A percentile compares a stretch with the other conserved stretches of the same genome.
Evolutionary conservation across 2,113 vertebrate species (phyloP).

Genomic region (Mesitornis unicolor): DNA sequence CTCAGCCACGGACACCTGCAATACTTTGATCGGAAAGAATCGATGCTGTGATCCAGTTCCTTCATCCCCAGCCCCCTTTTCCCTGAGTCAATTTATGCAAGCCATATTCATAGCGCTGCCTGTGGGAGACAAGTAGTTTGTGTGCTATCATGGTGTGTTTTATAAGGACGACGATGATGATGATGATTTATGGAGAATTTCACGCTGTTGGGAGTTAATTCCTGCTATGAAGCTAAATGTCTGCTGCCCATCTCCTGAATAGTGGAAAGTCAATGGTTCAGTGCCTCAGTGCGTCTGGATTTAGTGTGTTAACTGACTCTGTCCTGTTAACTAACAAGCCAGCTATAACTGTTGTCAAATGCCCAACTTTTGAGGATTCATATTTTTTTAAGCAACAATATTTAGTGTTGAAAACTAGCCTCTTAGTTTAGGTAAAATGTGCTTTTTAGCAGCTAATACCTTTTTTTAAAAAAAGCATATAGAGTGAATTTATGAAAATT

Average conservation of each 20-base stretch:
- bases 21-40: slow-evolving; percentile 19
- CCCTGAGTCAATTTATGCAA: background rate
- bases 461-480: slow-evolving; percentile 71
- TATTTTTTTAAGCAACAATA: slow-evolving; percentile 72
- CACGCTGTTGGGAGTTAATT: slow-evolving; percentile 19
- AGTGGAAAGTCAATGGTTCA: slow-evolving; percentile 50
- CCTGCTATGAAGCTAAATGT: slow-evolving; percentile 37
- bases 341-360: slow-evolving; percentile 63
- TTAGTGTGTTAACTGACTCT: slow-evolving; percentile 57
- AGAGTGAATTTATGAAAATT: slow-evolving; percentile 75
- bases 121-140: slow-evolving; percentile 42
- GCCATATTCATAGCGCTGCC: slow-evolving; percentile 21
- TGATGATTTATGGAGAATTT: slow-evolving; percentile 9
- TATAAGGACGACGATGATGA: slow-evolving; percentile 7
- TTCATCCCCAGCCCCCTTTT: background rate
- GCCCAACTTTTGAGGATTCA: slow-evolving; percentile 62
- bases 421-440: slow-evolving; percentile 73
- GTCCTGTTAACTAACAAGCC: slow-evolving; percentile 67
- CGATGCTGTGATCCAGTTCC: background rate
- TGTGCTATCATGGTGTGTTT: slow-evolving; percentile 6
- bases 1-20: slow-evolving; percentile 11
- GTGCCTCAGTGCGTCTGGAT: slow-evolving; percentile 45
- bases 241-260: slow-evolving; percentile 25
- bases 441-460: slow-evolving; percentile 72
- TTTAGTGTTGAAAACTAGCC: slow-evolving; percentile 65